Conservation (phyloP, 1,140 invertebrate genomes). For the Cydia amplana region DNA sequence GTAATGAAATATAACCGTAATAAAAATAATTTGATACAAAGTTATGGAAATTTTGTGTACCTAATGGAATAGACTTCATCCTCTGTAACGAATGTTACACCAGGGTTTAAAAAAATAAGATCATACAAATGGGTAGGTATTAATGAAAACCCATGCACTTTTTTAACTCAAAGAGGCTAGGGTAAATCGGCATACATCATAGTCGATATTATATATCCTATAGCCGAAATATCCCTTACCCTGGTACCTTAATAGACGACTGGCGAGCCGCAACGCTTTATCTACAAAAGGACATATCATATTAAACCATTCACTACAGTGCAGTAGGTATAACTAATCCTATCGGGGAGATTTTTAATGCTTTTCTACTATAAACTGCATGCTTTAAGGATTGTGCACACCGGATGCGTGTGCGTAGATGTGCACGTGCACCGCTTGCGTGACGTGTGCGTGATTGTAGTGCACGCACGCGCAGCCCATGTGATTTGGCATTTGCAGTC, state of each 20-base stretch:
- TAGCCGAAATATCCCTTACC: slow-evolving; percentile 10
- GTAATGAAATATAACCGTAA: not conserved
- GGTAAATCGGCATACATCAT: not conserved
- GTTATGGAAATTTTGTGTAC: not conserved
- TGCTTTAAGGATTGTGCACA: no score
- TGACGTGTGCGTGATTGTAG: no score
- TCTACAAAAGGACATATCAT: slow-evolving; percentile 18
- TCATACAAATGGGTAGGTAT: not conserved
- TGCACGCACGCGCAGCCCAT: no score
- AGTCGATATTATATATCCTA: not conserved
- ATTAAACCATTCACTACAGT: slow-evolving; percentile 8
- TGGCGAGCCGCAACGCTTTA: slow-evolving; percentile 20
- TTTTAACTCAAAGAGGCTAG: not conserved
- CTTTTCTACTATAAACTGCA: no score
- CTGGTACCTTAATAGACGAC: slow-evolving; percentile 1
- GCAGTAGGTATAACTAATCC: not conserved
- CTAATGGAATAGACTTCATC: not conserved
- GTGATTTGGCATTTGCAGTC: no score
- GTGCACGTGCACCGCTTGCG: no score
- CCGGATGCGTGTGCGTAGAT: no score
- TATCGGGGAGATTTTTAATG: not conserved
- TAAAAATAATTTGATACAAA: no score
- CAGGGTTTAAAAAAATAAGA: not conserved
- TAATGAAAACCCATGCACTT: slow-evolving; percentile 2
- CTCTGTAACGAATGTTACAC: not conserved